Evolutionary conservation across 2,797 vertebrate species (phyloP).

Genomic region (Basileuterus tristriatus): DNA sequence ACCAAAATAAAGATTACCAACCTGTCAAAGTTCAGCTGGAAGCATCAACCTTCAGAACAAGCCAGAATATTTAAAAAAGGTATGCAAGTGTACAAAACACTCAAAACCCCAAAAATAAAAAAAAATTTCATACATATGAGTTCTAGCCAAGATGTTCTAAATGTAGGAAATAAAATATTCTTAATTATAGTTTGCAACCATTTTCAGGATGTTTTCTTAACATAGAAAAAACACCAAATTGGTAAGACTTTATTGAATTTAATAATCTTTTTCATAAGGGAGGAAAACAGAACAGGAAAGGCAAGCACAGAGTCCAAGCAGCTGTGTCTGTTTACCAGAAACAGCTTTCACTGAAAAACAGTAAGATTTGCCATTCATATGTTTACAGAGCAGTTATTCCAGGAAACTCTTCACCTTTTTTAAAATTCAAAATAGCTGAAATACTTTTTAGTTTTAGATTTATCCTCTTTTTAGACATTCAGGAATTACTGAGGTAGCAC

Average conservation of each 20-base stretch:
- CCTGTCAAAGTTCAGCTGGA: not conserved
- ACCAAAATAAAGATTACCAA: not conserved
- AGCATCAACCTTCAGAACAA: not conserved
- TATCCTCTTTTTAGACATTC: not conserved
- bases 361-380: not conserved
- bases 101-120: not conserved
- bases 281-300: not conserved
- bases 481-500: not conserved
- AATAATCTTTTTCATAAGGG: not conserved
- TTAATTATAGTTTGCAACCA: not conserved
- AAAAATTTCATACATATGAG: not conserved
- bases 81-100: not conserved
- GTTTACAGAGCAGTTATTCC: not conserved
- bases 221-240: not conserved
- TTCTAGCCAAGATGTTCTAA: not conserved
- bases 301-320: not conserved
- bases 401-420: not conserved
- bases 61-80: not conserved
- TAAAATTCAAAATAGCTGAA: not conserved
- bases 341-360: not conserved
- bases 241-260: not conserved
- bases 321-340: not conserved
- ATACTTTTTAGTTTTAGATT: not conserved
- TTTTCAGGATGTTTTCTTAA: not conserved
- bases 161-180: not conserved